Evolutionary conservation across 2,113 vertebrate species (phyloP).

Genomic region (Hepsetus odoe): DNA sequence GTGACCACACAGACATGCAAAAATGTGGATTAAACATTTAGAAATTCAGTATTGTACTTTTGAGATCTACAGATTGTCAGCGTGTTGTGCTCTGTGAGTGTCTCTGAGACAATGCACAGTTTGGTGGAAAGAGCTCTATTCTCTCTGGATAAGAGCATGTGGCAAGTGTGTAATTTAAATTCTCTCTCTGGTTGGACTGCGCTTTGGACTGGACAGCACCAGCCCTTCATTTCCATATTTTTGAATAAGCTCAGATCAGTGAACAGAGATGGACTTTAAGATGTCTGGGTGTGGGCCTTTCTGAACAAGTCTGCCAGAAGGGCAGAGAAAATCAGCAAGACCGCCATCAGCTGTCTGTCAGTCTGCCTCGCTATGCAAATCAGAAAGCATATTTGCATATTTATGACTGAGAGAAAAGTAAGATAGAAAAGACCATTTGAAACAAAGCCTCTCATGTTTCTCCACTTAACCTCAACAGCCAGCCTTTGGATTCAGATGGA

Average conservation of each 20-base stretch:
- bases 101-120: not conserved
- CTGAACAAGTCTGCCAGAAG: constrained; percentile 30
- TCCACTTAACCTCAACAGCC: not conserved
- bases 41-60: not conserved
- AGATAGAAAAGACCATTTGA: constrained; percentile 1
- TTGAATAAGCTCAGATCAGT: constrained; percentile 43
- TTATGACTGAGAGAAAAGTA: constrained; percentile 20
- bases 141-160: too few relatives aligned
- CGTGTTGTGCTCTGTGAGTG: not conserved
- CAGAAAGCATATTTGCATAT: constrained; percentile 35
- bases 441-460: constrained; percentile 3
- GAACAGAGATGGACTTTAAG: constrained; percentile 35
- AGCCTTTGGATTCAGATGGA: not conserved
- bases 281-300: constrained; percentile 20
- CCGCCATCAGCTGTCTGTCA: constrained; percentile 30
- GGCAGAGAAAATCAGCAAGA: constrained; percentile 30
- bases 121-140: not conserved
- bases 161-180: too few relatives aligned
- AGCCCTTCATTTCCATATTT: constrained; percentile 30
- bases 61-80: not conserved
- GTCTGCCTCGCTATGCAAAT: constrained; percentile 20
- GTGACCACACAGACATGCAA: not conserved
- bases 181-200: not conserved
- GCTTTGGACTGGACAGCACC: not conserved
- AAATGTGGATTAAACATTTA: not conserved